These are phyloP conservation scores for Wasmannia auropunctata DNA, from an alignment of 1,140 invertebrate species.

Conservation along the genomic window DNA sequence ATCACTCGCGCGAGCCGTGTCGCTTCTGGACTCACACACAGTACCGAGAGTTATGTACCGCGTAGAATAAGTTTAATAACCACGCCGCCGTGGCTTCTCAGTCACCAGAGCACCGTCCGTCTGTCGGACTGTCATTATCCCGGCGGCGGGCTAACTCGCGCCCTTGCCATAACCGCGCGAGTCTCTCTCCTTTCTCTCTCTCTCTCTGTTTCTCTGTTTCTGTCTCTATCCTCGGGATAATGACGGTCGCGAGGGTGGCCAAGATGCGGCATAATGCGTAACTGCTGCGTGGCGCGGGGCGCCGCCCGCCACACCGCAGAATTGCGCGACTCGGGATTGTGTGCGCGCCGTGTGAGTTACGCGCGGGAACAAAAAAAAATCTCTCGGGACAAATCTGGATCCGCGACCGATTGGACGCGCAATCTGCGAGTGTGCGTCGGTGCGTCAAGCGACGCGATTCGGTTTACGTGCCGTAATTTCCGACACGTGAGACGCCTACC, in stretches of 20 bases:
- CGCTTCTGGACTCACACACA: neutral
- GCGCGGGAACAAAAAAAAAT: slow-evolving; percentile 60
- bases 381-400: slow-evolving; percentile 36
- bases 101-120: slow-evolving; percentile 62
- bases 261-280: slow-evolving; percentile 65
- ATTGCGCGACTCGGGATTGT: slow-evolving; percentile 45
- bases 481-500: slow-evolving; percentile 21
- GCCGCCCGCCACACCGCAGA: slow-evolving; percentile 33
- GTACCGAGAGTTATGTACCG: slow-evolving; percentile 35
- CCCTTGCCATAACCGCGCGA: slow-evolving; percentile 36
- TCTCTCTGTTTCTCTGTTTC: neutral
- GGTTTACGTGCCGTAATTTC: slow-evolving; percentile 30
- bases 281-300: slow-evolving; percentile 63
- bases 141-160: slow-evolving; percentile 39
- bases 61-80: slow-evolving; percentile 76
- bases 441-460: slow-evolving; percentile 11
- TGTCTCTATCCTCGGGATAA: slow-evolving; percentile 65
- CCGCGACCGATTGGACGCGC: slow-evolving; percentile 40
- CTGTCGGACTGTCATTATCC: slow-evolving; percentile 67
- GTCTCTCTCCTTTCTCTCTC: neutral
- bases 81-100: slow-evolving; percentile 68
- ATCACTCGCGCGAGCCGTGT: neutral
- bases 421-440: slow-evolving; percentile 25
- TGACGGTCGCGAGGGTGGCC: slow-evolving; percentile 76
- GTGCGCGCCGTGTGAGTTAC: slow-evolving; percentile 26